Conservation (phyloP, 2,888 invertebrate genomes). For the Pseudolycoriella hygida region DNA sequence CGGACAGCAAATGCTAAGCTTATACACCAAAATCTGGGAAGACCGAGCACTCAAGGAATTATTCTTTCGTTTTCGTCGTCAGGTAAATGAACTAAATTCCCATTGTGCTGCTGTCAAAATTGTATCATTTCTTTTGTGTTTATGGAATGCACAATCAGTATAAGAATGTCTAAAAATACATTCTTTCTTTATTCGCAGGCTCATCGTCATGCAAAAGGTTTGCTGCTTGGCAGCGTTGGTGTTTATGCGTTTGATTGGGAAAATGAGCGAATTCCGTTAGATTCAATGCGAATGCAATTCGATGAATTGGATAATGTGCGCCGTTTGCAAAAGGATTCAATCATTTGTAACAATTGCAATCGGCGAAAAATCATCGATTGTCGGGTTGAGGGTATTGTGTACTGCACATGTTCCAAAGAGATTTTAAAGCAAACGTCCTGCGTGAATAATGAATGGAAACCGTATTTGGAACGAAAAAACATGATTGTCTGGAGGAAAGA, state of each 20-base stretch:
- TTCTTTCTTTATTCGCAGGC: constrained; percentile 10
- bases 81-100: constrained; percentile 7
- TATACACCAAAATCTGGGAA: constrained; percentile 45
- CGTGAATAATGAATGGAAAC: constrained; percentile 39
- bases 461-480: constrained; percentile 62
- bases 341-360: constrained; percentile 33
- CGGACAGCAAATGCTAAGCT: constrained; percentile 41
- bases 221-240: constrained; percentile 36
- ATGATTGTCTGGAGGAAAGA: constrained; percentile 67
- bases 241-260: constrained; percentile 42
- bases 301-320: constrained; percentile 40
- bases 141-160: background rate
- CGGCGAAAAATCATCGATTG: constrained; percentile 27
- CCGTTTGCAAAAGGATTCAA: constrained; percentile 33
- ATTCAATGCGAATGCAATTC: constrained; percentile 35
- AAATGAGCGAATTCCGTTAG: constrained; percentile 35
- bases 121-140: background rate
- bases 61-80: constrained; percentile 17
- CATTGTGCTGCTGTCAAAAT: background rate
- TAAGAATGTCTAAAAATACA: background rate
- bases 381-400: constrained; percentile 26
- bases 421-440: constrained; percentile 9
- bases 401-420: constrained; percentile 29
- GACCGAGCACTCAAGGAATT: constrained; percentile 37
- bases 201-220: constrained; percentile 32